Conservation (phyloP, 2,113 vertebrate species). For the Gadus chalcogrammus region DNA sequence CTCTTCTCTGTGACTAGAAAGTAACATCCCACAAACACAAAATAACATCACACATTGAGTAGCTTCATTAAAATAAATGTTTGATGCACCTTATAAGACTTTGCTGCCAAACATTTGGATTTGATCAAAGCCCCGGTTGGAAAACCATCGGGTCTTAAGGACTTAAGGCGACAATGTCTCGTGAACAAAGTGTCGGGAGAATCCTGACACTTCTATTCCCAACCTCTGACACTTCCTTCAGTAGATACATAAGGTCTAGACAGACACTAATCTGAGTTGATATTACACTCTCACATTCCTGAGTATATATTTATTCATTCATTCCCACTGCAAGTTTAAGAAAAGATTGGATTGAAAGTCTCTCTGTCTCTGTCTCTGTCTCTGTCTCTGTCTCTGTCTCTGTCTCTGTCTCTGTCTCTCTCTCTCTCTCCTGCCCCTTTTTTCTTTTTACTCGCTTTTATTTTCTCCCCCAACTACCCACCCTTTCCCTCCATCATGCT, state of each 20-base stretch:
- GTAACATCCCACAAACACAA: no score
- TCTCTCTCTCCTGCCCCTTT: neutral
- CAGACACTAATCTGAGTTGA: constrained; percentile 69
- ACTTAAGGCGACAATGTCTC: no score
- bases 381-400: constrained; percentile 10
- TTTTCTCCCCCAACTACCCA: neutral
- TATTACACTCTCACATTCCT: constrained; percentile 48
- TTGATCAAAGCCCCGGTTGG: no score
- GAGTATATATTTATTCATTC: constrained; percentile 47
- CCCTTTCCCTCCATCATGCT: constrained; percentile 50
- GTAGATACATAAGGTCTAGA: constrained; percentile 58
- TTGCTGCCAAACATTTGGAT: no score
- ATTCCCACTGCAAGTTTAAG: constrained; percentile 48
- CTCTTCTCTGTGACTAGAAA: no score
- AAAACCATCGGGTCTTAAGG: no score
- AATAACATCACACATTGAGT: no score
- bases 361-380: constrained; percentile 14
- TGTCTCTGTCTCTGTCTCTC: neutral
- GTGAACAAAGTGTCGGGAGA: no score
- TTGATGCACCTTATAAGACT: no score
- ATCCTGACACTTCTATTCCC: constrained; percentile 31
- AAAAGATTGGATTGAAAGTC: constrained; percentile 34
- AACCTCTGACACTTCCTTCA: constrained; percentile 31
- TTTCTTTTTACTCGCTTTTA: constrained; percentile 3
- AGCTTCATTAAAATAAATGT: no score